Base-by-base conservation (phyloP, 2,888 invertebrate species). In the Hyppa rectilinea region DNA sequence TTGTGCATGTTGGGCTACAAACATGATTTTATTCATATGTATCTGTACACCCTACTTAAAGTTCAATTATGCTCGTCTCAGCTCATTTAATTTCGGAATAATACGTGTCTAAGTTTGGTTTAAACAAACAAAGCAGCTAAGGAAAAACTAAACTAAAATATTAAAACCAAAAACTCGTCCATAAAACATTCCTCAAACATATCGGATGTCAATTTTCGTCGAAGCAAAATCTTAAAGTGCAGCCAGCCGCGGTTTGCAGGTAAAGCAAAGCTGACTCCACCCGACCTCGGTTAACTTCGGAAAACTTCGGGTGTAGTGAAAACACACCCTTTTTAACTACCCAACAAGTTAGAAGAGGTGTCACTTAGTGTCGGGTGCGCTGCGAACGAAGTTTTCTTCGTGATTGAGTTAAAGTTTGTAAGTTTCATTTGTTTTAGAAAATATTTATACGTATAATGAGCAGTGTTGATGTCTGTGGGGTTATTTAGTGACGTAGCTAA, bases 301-400 rank as follows among this genome's bases (percentile, higher is more conserved):
- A 2, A 20, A 78, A 82, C 56, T 82, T 78, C 63, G 66, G 56
- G 10, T 58, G 26, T 67, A 77, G 64, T 52, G 63, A 71, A 77
- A 81, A 77, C 73, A 61, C 50, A 68, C 68, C 65, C 78, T 68
- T 81, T 75, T 81, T 84, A 84, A 81, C 68, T 68, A 70, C 17
- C 64, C 56, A 65, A 69, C 62, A 81, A 81, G 82, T 82, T 78
- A 72, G 52, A 31, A 45, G 50, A 61, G 65, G 67, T 72, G 70
- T 84, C 72, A 71, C 71, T 81, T 71, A 84, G 59, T 63, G 72
- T 83, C 59, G 34, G 58, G 49, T 80, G 63, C 71, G 76, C 81
- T 67, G 20, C 38, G 12, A 52, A 29, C 20, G 49, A 81, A 80
- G 62, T 71, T 83, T 65, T 60, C 60, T 73, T 47, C 71, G 60